Conservation (phyloP, 2,888 invertebrate genomes). For the Eupithecia subfuscata region DNA sequence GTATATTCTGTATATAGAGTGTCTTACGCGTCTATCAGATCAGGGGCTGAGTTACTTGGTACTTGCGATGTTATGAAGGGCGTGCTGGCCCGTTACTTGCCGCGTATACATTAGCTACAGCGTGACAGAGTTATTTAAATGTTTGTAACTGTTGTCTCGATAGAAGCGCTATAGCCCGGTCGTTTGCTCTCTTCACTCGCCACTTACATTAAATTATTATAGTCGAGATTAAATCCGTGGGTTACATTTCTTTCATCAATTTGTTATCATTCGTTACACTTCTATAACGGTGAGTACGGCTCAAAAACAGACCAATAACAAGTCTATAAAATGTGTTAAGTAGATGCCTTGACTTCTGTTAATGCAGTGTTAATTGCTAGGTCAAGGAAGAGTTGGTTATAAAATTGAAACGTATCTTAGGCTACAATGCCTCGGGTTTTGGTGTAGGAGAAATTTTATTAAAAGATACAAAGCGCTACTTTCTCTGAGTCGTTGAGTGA, state of each 20-base stretch:
- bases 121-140: constrained; percentile 78
- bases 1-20: constrained; percentile 54
- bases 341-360: constrained; percentile 48
- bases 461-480: constrained; percentile 36
- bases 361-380: constrained; percentile 49
- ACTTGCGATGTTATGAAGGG: constrained; percentile 69
- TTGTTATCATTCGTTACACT: constrained; percentile 44
- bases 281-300: constrained; percentile 38
- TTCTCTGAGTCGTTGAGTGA: constrained; percentile 55
- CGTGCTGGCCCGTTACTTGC: constrained; percentile 68
- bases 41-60: constrained; percentile 45
- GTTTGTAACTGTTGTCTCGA: constrained; percentile 70
- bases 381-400: constrained; percentile 56
- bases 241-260: constrained; percentile 37
- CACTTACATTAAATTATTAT: constrained; percentile 43
- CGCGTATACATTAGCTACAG: constrained; percentile 64
- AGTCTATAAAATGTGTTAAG: constrained; percentile 50
- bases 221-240: constrained; percentile 36
- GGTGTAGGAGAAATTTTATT: not conserved
- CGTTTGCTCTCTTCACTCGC: constrained; percentile 55
- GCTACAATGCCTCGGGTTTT: not conserved
- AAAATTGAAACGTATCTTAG: constrained; percentile 49
- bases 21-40: constrained; percentile 53
- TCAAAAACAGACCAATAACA: constrained; percentile 38
- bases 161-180: constrained; percentile 67